These are phyloP conservation scores for Leuciscus waleckii DNA, from an alignment of 2,797 vertebrate genomes.

Conservation along the genomic window DNA sequence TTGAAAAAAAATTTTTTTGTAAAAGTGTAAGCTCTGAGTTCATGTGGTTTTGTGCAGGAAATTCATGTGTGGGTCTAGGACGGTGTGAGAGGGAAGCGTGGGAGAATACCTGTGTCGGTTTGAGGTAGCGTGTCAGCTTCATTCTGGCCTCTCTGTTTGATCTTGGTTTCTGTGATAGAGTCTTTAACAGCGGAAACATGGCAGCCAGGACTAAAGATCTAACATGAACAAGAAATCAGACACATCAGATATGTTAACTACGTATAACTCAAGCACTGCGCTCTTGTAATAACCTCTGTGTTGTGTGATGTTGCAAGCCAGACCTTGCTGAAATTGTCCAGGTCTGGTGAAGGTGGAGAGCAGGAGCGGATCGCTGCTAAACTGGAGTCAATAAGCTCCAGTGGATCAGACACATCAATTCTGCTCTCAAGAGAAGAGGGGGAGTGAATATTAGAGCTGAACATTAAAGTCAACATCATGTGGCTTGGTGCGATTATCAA, in stretches of 20 bases:
- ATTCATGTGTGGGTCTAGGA: not conserved
- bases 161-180: not conserved
- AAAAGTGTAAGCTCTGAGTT: not conserved
- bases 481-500: not conserved
- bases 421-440: slow-evolving; percentile 2
- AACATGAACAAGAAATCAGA: slow-evolving; percentile 2
- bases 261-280: not conserved
- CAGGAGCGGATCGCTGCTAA: slow-evolving; percentile 32
- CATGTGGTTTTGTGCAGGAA: slow-evolving; percentile 10
- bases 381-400: slow-evolving; percentile 49
- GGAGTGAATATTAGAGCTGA: not conserved
- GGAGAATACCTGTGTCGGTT: slow-evolving; percentile 7
- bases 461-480: not conserved
- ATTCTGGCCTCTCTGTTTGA: not conserved
- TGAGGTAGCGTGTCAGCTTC: not conserved
- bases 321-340: slow-evolving; percentile 53
- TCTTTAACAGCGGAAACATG: slow-evolving; percentile 20
- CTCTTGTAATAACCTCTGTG: not conserved
- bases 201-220: slow-evolving; percentile 40
- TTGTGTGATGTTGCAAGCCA: not conserved
- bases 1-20: too few relatives aligned
- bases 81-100: not conserved
- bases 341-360: slow-evolving; percentile 4
- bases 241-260: not conserved
- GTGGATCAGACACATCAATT: slow-evolving; percentile 44